Evolutionary conservation across 2,888 invertebrate genomes (phyloP).

Genomic region (Kryphioiulus occultus): DNA sequence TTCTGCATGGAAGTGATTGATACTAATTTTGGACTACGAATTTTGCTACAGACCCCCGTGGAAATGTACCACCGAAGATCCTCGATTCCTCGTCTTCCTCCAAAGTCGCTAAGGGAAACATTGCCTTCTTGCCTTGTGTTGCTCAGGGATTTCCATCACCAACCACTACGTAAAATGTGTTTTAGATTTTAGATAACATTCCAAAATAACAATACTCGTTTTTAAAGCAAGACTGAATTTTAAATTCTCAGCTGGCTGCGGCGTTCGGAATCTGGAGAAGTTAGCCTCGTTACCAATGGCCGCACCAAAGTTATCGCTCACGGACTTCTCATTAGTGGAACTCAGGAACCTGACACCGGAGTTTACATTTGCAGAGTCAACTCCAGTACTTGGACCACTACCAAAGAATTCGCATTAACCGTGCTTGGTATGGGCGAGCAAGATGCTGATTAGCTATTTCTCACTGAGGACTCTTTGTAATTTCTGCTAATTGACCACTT

Average conservation of each 20-base stretch:
- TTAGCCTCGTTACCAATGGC: not conserved
- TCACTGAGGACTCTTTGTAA: not conserved
- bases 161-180: slow-evolving; percentile 31
- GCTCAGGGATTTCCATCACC: slow-evolving; percentile 50
- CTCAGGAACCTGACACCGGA: slow-evolving; percentile 1
- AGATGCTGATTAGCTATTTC: too few relatives aligned
- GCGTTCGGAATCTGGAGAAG: not conserved
- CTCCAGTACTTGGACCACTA: slow-evolving; percentile 49
- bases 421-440: not conserved
- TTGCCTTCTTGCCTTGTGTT: slow-evolving; percentile 46
- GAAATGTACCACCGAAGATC: slow-evolving; percentile 43
- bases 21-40: not conserved
- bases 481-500: not conserved
- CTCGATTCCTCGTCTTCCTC: not conserved
- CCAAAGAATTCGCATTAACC: slow-evolving; percentile 37
- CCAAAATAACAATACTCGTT: not conserved
- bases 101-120: not conserved
- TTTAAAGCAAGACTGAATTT: not conserved
- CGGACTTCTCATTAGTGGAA: slow-evolving; percentile 33
- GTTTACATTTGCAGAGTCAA: slow-evolving; percentile 45
- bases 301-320: slow-evolving; percentile 32
- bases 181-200: not conserved
- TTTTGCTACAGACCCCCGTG: slow-evolving; percentile 44
- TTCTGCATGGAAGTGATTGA: not conserved
- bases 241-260: slow-evolving; percentile 18